Percentiles rank a stretch among this genome's conserved stretches.
Conservation (phyloP, 2,888 invertebrate species). For the Drosophila suboccidentalis region DNA sequence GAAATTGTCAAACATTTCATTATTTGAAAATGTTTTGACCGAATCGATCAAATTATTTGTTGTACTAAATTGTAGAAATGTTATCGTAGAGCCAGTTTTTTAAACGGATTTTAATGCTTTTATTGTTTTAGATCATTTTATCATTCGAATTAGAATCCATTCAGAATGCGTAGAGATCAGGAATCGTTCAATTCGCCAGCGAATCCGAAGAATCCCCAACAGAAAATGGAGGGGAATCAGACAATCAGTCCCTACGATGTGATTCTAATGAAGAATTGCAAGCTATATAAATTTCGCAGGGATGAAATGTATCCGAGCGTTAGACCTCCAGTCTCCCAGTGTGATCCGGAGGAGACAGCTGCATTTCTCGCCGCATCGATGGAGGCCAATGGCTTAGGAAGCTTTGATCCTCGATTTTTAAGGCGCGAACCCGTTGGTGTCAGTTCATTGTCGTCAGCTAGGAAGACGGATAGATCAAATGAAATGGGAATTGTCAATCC, state of each 20-base stretch:
- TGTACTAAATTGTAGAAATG: slow-evolving; percentile 14
- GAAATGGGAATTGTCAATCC: not conserved
- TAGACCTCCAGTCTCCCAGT: slow-evolving; percentile 28
- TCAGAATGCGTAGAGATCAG: slow-evolving; percentile 25
- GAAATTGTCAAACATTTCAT: not conserved
- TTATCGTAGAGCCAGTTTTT: not conserved
- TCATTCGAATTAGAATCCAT: not conserved
- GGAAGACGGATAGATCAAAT: not conserved
- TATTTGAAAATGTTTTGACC: slow-evolving; percentile 16
- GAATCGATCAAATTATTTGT: slow-evolving; percentile 6
- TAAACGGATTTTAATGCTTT: slow-evolving; percentile 9
- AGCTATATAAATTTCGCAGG: slow-evolving; percentile 2
- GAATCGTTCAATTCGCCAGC: not conserved
- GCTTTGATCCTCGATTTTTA: not conserved
- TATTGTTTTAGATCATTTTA: not conserved
- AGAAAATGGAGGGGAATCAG: not conserved
- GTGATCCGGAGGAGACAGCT: not conserved
- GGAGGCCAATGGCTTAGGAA: slow-evolving; percentile 2
- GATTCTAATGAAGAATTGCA: slow-evolving; percentile 18
- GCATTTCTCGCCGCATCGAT: not conserved
- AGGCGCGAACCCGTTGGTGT: not conserved
- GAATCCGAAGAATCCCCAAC: too few relatives aligned
- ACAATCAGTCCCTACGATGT: slow-evolving; percentile 10
- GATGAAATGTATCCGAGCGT: slow-evolving; percentile 28
- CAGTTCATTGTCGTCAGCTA: not conserved